These are phyloP conservation scores for Heteropelma amictum DNA, from an alignment of 2,888 invertebrate genomes.

Conservation along the genomic window DNA sequence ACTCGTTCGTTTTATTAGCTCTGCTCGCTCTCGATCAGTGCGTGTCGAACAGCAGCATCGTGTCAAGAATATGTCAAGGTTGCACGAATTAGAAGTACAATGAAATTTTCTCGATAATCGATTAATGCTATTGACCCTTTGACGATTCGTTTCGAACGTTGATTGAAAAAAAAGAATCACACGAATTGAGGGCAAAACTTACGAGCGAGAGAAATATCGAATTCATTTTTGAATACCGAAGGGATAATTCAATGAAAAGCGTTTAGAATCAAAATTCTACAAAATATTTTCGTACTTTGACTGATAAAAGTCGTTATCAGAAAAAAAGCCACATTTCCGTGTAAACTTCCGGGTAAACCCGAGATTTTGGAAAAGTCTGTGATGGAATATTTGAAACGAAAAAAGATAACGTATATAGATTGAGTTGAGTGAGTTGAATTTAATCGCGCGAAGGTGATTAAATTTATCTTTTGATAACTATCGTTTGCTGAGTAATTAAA, in stretches of 20 bases:
- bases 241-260: background rate
- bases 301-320: too few species aligned
- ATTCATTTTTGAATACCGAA: too few species aligned
- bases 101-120: background rate
- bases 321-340: too few species aligned
- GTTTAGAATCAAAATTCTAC: background rate
- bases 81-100: constrained; percentile 14
- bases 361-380: too few species aligned
- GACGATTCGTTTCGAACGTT: background rate
- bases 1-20: background rate
- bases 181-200: background rate
- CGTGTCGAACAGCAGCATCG: constrained; percentile 24
- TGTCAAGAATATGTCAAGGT: constrained; percentile 34
- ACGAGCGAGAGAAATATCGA: background rate
- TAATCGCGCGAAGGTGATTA: too few species aligned
- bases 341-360: too few species aligned
- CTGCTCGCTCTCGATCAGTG: constrained; percentile 10
- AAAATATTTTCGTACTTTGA: background rate
- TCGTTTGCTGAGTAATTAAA: too few species aligned
- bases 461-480: too few species aligned
- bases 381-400: too few species aligned
- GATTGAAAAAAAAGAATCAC: background rate
- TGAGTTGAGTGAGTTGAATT: too few species aligned
- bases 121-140: constrained; percentile 17
- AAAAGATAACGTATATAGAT: too few species aligned